Percentiles rank a stretch among this genome's conserved stretches.
Conservation (phyloP, 1,140 invertebrate species). For the Drosophila varians region DNA sequence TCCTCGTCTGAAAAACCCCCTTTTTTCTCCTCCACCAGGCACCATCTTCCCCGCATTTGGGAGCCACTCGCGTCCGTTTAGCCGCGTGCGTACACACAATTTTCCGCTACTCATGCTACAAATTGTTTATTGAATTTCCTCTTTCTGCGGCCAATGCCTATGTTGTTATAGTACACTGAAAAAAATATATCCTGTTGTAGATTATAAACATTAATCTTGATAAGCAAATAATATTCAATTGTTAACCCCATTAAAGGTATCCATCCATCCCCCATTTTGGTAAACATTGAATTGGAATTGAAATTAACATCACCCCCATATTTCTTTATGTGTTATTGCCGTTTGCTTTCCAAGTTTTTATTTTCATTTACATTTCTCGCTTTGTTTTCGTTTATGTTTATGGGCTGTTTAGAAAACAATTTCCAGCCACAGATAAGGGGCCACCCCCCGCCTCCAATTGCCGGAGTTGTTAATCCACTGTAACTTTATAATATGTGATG, state of each 20-base stretch:
- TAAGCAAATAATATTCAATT: no score
- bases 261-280: no score
- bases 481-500: constrained; percentile 76
- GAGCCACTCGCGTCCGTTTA: constrained; percentile 63
- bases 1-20: constrained; percentile 7
- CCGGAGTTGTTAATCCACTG: constrained; percentile 58
- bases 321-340: constrained; percentile 9
- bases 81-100: constrained; percentile 80
- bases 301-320: background rate
- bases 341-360: constrained; percentile 65
- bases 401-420: constrained; percentile 80
- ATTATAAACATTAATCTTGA: no score
- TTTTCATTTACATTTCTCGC: constrained; percentile 80
- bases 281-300: no score
- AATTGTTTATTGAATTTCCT: constrained; percentile 82
- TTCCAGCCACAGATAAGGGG: constrained; percentile 43
- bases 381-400: constrained; percentile 80
- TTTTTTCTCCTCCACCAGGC: no score
- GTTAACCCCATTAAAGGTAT: no score
- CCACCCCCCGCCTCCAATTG: background rate
- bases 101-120: constrained; percentile 82
- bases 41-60: constrained; percentile 5
- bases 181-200: no score
- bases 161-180: constrained; percentile 6
- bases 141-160: constrained; percentile 52